These are phyloP conservation scores for Opisthocomus hoazin DNA, from an alignment of 2,113 vertebrate genomes.

Conservation along the genomic window DNA sequence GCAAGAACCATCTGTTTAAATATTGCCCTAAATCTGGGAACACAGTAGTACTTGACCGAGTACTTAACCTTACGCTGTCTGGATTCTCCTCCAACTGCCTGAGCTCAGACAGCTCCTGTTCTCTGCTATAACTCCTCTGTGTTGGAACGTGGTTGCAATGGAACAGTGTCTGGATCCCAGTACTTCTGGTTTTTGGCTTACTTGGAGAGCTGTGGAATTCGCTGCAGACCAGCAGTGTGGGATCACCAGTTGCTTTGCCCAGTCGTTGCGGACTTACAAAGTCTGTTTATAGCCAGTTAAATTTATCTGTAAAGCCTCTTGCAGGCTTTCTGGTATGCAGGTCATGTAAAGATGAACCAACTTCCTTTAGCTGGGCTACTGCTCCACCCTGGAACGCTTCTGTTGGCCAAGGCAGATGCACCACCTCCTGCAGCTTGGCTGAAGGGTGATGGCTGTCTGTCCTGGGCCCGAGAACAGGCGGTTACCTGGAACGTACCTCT, in stretches of 20 bases:
- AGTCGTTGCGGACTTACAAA: background rate
- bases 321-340: background rate
- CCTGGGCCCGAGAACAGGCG: background rate
- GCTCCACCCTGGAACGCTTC: background rate
- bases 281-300: conserved; percentile 35
- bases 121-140: background rate
- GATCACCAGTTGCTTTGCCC: background rate
- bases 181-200: background rate
- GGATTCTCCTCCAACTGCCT: background rate
- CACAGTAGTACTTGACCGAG: fast-evolving
- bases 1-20: background rate
- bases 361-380: no score
- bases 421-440: background rate
- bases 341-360: background rate
- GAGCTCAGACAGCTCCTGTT: background rate
- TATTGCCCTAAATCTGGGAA: background rate
- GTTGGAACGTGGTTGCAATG: background rate
- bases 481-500: background rate
- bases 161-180: background rate
- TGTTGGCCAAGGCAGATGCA: background rate
- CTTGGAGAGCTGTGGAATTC: background rate
- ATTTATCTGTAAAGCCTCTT: conserved; percentile 20
- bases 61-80: background rate
- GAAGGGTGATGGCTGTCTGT: background rate
- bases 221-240: background rate